Evolutionary conservation across 2,113 vertebrate genomes (phyloP).

Genomic region (Trichomycterus rosablanca): DNA sequence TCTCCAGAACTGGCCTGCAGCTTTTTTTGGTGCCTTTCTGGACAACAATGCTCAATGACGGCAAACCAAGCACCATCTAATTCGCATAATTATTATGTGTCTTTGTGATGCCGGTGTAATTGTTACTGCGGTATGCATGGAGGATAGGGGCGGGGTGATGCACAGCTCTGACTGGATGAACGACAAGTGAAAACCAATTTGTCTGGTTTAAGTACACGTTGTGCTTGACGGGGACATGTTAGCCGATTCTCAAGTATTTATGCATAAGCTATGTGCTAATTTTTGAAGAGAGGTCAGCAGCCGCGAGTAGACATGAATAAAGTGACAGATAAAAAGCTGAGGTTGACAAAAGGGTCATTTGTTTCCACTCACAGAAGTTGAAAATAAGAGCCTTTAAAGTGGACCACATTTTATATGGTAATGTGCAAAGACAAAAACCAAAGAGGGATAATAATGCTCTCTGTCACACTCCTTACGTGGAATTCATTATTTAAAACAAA

Average conservation of each 20-base stretch:
- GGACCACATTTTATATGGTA: constrained; percentile 52
- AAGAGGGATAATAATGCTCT: constrained; percentile 1
- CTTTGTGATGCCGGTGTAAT: constrained; percentile 37
- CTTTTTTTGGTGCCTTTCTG: constrained; percentile 40
- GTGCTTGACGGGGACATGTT: constrained; percentile 23
- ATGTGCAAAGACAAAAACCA: constrained; percentile 52
- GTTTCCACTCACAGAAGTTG: constrained; percentile 5
- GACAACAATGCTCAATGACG: constrained; percentile 42
- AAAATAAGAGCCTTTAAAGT: constrained; percentile 35
- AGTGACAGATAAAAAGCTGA: constrained; percentile 13
- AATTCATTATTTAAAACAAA: no score
- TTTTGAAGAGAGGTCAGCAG: background rate
- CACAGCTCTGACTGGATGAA: background rate
- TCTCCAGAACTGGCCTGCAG: constrained; percentile 7
- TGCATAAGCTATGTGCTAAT: no score
- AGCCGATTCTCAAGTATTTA: no score
- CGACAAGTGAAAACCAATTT: constrained; percentile 31
- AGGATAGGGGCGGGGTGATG: constrained; percentile 9
- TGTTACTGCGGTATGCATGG: constrained; percentile 28
- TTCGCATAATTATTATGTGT: constrained; percentile 48
- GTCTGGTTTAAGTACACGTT: constrained; percentile 26
- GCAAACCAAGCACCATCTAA: constrained; percentile 34
- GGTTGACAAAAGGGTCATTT: constrained; percentile 22
- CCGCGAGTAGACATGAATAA: background rate
- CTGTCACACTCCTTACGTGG: no score